Conservation (phyloP, 2,888 invertebrate genomes). For the Cryptocephalus moraei region DNA sequence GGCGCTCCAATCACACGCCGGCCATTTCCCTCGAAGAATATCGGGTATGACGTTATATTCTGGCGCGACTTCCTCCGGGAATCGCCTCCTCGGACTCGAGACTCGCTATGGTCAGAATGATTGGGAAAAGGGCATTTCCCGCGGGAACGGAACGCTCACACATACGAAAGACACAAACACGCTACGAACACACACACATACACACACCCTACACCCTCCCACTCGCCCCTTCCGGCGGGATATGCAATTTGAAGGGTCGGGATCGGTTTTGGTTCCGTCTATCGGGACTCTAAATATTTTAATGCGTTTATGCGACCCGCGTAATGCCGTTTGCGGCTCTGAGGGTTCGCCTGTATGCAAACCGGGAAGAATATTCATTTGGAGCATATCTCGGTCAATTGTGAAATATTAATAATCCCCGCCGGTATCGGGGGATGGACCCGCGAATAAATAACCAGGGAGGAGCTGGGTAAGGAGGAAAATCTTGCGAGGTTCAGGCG, state of each 20-base stretch:
- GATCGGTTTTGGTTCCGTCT: slow-evolving; percentile 3
- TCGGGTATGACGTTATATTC: slow-evolving; percentile 13
- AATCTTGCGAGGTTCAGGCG: too few relatives aligned
- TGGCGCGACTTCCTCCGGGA: slow-evolving; percentile 14
- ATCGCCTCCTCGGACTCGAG: slow-evolving; percentile 8
- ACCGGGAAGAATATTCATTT: too few relatives aligned
- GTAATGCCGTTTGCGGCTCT: slow-evolving; percentile 1
- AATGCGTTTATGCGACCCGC: slow-evolving; percentile 4
- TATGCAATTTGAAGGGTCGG: slow-evolving; percentile 6
- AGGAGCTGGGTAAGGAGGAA: too few relatives aligned
- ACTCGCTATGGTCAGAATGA: slow-evolving; percentile 16
- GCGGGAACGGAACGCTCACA: slow-evolving; percentile 1
- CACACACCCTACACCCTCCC: slow-evolving; percentile 1
- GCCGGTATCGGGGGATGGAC: too few relatives aligned
- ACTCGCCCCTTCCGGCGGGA: neutral
- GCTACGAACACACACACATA: slow-evolving; percentile 2
- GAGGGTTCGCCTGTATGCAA: too few relatives aligned
- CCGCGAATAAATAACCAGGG: too few relatives aligned
- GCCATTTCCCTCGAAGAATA: slow-evolving; percentile 8
- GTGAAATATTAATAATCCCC: too few relatives aligned
- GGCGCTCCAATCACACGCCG: too few relatives aligned
- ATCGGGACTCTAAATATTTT: slow-evolving; percentile 6
- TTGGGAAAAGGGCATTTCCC: slow-evolving; percentile 15
- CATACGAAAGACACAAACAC: too few relatives aligned
- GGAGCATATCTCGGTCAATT: too few relatives aligned